Base-by-base conservation (phyloP, 2,797 vertebrate genomes). In the Propithecus deckenii region DNA sequence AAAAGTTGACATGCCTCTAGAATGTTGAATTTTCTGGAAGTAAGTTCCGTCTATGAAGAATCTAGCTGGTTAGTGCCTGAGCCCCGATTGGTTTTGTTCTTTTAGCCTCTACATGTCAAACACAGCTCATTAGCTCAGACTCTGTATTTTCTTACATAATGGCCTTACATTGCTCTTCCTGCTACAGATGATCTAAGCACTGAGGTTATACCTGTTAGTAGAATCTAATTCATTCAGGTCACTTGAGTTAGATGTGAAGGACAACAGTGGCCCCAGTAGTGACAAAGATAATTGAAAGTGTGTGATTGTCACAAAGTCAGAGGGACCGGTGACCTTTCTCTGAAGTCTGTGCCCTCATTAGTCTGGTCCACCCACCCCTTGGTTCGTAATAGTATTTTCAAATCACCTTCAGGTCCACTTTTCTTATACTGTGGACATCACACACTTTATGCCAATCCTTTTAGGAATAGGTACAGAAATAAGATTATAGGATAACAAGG, bases 181-280 rank as follows among this genome's bases (percentile, higher is more conserved):
- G 41, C 88, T 63, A 50, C 89, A 94, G 95, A 59, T 50, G 43
- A 89, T 86, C 48, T 85, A 85, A 94, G 83, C 84, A 35, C 52
- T 15, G 67, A 92, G 38, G 23, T 71, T 91, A 74, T 65, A 90
- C 35, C 80, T 83, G 48, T n/a, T 88, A 86, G 41, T 63, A 25
- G 76, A 97, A 79, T 85, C 95, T 75, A 55, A 89, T 69, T 78
- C 71, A 67, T 91, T 91, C 57, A 90, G 43, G 65, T 95, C 86
- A 84, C 92, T 93, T 89, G 94, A 97, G 89, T 89, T 91, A 93
- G 95, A 93, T 78, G 59, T 92, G 91, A 93, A 93, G 89, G 91
- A 93, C 96, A 91, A 20, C n/a, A 71, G 79, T 75, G 63, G 79
- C 78, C 86, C 83, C 46, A 18, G 20, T 28, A 76, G 28, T 78